Percentiles rank a stretch among this genome's conserved stretches.
Conservation (phyloP, 1,140 invertebrate species). For the Anadara kagoshimensis region DNA sequence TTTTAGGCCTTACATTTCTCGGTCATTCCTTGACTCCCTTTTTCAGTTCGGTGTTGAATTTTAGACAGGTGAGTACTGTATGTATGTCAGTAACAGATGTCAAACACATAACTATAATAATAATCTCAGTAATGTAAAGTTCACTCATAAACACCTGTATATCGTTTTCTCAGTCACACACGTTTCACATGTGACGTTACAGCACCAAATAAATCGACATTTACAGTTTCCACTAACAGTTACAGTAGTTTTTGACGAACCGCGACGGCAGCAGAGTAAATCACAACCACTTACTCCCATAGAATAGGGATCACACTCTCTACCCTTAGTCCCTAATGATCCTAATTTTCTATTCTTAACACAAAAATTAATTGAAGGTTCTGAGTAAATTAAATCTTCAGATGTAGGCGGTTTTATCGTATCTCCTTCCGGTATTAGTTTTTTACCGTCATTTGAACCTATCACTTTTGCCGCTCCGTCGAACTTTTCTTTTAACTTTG, state of each 20-base stretch:
- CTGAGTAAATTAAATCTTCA: conserved; percentile 91
- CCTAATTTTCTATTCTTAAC: conserved; percentile 71
- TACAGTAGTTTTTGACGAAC: conserved; percentile 47
- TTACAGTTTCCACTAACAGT: conserved; percentile 63
- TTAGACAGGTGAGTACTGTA: no score
- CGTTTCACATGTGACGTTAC: conserved; percentile 66
- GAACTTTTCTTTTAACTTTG: conserved; percentile 87
- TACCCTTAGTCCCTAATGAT: conserved; percentile 62
- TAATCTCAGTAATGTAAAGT: no score
- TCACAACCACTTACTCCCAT: conserved; percentile 74
- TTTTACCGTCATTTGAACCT: conserved; percentile 64
- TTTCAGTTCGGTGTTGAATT: no score
- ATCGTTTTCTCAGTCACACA: conserved; percentile 56
- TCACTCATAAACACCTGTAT: conserved; percentile 51
- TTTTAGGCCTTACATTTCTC: no score
- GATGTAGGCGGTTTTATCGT: conserved; percentile 84
- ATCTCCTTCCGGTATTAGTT: conserved; percentile 53
- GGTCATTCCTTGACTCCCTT: no score
- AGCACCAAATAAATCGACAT: conserved; percentile 68
- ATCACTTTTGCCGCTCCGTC: conserved; percentile 85
- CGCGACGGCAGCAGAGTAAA: conserved; percentile 74
- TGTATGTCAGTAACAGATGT: no score
- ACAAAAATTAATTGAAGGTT: conserved; percentile 94
- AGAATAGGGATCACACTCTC: conserved; percentile 71
- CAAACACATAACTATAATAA: no score